Base-by-base conservation (phyloP, 1,140 invertebrate species). In the Formica selysi region DNA sequence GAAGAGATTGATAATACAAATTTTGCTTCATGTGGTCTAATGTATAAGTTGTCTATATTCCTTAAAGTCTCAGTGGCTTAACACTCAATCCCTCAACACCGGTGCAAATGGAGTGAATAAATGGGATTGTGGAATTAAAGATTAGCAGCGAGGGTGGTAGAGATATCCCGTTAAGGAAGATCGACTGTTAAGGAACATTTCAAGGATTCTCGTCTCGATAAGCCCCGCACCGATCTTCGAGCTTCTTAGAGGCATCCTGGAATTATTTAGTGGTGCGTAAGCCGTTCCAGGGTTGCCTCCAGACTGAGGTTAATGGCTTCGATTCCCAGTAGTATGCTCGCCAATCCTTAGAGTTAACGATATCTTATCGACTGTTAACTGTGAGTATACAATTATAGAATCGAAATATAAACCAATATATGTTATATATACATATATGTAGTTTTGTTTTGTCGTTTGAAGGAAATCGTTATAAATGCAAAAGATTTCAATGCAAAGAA, bases 251-350 rank as follows among this genome's bases (percentile, higher is more conserved):
- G 71, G 70, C 87, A 64, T 81, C 51, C 41, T 70, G 32, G 90
- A 91, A 91, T 91, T 91, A 91, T 91, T 91, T 91, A 91, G 91
- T 80, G 78, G 38, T 73, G 85, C 88, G 90, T 91, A 87, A 91
- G 85, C 80, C 71, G 78, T 76, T 73, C 54, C 79, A 64, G 86
- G 79, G 70, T 79, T 86, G 71, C 44, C 79, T 85, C 36, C 62
- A 74, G 59, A 89, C 76, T 76, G 83, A 90, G 88, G 84, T 91
- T 90, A 91, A 91, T 91, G 87, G 85, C 85, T 91, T 91, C 89
- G 91, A 91, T 91, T 91, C 85, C 87, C 91, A 86, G 48, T 51
- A 78, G 84, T 65, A 64, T 76, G 68, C 85, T 78, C 86, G 76
- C 80, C 80, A 51, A 78, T 41, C 62, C 68, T 51, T 44, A 16